Percentiles rank a stretch among this genome's conserved stretches.
phyloP scores from a whole-genome alignment of 2,113 vertebrate genomes.

The Phasianus colchicus region DNA sequence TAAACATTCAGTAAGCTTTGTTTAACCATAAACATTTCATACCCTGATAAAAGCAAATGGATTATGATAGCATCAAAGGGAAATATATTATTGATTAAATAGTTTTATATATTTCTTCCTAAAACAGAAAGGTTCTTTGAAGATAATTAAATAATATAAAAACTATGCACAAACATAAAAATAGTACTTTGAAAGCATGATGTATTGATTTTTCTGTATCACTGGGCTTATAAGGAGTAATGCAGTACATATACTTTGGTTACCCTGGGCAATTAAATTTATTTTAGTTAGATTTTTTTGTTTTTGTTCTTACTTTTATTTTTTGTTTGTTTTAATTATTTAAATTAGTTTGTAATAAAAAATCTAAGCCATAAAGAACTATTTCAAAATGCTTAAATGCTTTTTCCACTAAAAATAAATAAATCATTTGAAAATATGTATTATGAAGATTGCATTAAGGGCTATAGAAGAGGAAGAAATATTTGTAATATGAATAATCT shows the following conservation, averaged over 20 bases:
- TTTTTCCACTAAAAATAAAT: neutral
- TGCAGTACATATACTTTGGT: neutral
- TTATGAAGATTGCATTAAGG: neutral
- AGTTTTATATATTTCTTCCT: conserved; percentile 16
- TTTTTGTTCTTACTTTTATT: neutral
- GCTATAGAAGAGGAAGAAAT: neutral
- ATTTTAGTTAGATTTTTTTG: neutral
- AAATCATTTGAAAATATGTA: neutral
- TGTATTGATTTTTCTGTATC: conserved; percentile 19
- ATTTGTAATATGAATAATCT: neutral
- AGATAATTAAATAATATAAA: conserved; percentile 40
- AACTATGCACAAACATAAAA: neutral
- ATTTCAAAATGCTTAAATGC: neutral
- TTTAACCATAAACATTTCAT: conserved; percentile 31
- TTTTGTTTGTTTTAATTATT: neutral
- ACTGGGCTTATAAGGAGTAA: neutral
- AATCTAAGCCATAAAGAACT: neutral
- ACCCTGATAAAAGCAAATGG: neutral
- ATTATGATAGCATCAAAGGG: conserved; percentile 10
- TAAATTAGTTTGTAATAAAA: neutral
- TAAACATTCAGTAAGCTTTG: conserved; percentile 12
- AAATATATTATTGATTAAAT: conserved; percentile 40
- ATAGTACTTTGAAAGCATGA: neutral
- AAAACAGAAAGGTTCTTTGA: neutral
- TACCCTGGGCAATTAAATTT: neutral